Percentiles rank a stretch among this genome's conserved stretches.
phyloP scores from a whole-genome alignment of 2,797 vertebrate genomes.

The Pangasius sanitwongsei region DNA sequence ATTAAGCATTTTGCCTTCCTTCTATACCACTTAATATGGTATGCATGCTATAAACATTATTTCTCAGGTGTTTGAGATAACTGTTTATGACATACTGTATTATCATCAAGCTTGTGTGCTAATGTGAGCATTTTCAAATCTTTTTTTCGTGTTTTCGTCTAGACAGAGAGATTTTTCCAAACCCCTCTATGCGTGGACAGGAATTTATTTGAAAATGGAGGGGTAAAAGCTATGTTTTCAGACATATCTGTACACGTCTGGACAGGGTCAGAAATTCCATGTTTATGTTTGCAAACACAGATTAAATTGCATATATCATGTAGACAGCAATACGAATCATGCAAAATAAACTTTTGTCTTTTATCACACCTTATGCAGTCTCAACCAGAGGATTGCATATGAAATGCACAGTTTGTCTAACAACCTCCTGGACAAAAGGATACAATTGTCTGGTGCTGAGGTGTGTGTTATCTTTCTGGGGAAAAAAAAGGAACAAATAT shows the following conservation, averaged over 20 bases:
- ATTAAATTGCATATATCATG: conserved; percentile 1
- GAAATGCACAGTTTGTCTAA: conserved; percentile 28
- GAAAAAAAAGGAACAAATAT: conserved; percentile 5
- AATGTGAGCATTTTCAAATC: neutral
- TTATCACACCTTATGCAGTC: neutral
- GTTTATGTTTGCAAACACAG: conserved; percentile 8
- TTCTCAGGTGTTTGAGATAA: neutral
- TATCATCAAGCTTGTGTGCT: neutral
- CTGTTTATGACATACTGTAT: neutral
- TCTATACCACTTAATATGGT: neutral
- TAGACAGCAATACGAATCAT: neutral
- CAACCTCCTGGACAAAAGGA: conserved; percentile 22
- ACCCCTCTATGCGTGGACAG: neutral
- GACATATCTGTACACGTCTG: neutral
- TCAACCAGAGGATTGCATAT: conserved; percentile 12
- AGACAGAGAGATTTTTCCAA: neutral
- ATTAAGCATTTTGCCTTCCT: too few relatives aligned
- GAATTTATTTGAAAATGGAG: neutral
- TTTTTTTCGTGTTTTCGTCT: neutral
- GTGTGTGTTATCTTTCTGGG: conserved; percentile 20
- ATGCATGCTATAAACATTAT: neutral
- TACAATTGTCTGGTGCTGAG: conserved; percentile 1
- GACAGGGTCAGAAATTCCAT: neutral
- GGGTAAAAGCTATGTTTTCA: neutral
- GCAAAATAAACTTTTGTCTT: conserved; percentile 18